phyloP scores from a whole-genome alignment of 2,113 vertebrate genomes.

The Gila orcuttii region DNA sequence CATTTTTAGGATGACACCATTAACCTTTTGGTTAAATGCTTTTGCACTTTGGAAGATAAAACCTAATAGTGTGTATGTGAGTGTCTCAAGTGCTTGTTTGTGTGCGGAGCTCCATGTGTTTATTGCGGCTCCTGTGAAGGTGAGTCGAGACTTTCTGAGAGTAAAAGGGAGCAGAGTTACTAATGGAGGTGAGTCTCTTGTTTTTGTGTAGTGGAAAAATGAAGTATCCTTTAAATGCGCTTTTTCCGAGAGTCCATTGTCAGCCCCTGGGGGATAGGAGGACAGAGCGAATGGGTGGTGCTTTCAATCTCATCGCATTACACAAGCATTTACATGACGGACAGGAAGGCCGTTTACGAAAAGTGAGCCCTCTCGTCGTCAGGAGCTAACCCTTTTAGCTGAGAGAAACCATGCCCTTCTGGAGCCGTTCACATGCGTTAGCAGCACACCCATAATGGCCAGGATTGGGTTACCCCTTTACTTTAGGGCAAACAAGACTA shows the following conservation, averaged over 20 bases:
- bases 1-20: conserved; percentile 58
- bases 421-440: conserved; percentile 65
- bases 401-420: conserved; percentile 69
- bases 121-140: conserved; percentile 41
- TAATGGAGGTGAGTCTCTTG: conserved; percentile 60
- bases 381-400: conserved; percentile 70
- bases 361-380: conserved; percentile 70
- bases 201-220: conserved; percentile 47
- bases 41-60: conserved; percentile 60
- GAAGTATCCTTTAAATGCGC: conserved; percentile 58
- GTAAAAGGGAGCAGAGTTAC: conserved; percentile 60
- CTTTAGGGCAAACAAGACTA: conserved; percentile 73
- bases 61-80: conserved; percentile 52
- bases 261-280: conserved; percentile 51
- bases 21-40: conserved; percentile 60
- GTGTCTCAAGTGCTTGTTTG: conserved; percentile 16
- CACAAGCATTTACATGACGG: conserved; percentile 66
- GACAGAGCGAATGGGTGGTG: conserved; percentile 59
- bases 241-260: conserved; percentile 58
- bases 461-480: conserved; percentile 76
- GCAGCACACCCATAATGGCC: conserved; percentile 71
- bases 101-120: conserved; percentile 22
- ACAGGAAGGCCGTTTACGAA: conserved; percentile 66
- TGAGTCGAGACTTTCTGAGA: conserved; percentile 40
- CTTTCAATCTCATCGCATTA: conserved; percentile 69